Evolutionary conservation across 2,888 invertebrate genomes (phyloP).

Genomic region (Oscheius sp.): DNA sequence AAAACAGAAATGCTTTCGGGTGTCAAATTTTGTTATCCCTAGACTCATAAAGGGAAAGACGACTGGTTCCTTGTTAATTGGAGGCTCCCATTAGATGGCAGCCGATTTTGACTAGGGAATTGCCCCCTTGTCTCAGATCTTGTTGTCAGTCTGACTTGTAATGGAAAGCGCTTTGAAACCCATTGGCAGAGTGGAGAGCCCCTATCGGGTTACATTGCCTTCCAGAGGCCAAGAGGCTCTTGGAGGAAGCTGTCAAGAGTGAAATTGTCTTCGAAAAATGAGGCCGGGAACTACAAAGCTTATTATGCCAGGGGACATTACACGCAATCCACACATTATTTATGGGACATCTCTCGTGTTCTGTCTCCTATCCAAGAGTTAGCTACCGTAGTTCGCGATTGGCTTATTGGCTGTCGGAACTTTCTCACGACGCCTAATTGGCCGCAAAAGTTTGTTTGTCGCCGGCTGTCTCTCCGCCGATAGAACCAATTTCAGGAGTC

Average conservation of each 20-base stretch:
- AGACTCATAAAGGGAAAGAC: background rate
- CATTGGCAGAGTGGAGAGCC: constrained; percentile 28
- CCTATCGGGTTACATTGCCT: constrained; percentile 30
- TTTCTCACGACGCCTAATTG: constrained; percentile 27
- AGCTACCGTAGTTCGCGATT: constrained; percentile 21
- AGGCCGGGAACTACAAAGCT: background rate
- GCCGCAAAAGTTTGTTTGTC: constrained; percentile 2
- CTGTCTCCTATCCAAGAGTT: too few species aligned
- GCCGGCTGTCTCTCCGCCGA: background rate
- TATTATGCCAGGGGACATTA: constrained; percentile 2
- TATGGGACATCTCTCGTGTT: too few species aligned
- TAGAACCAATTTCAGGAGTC: constrained; percentile 30
- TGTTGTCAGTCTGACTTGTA: constrained; percentile 24
- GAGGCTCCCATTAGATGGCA: background rate
- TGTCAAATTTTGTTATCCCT: constrained; percentile 20
- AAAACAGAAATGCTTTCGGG: constrained; percentile 10
- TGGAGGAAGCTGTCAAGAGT: constrained; percentile 29
- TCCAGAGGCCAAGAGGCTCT: constrained; percentile 24
- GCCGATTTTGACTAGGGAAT: background rate
- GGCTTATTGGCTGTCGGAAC: constrained; percentile 18
- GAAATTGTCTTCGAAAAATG: constrained; percentile 11
- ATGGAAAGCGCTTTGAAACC: constrained; percentile 32
- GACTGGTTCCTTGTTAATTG: constrained; percentile 4
- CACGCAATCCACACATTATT: constrained; percentile 18
- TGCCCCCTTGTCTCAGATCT: background rate